Conservation (phyloP, 2,888 invertebrate species). For the Perizoma affinitatum region DNA sequence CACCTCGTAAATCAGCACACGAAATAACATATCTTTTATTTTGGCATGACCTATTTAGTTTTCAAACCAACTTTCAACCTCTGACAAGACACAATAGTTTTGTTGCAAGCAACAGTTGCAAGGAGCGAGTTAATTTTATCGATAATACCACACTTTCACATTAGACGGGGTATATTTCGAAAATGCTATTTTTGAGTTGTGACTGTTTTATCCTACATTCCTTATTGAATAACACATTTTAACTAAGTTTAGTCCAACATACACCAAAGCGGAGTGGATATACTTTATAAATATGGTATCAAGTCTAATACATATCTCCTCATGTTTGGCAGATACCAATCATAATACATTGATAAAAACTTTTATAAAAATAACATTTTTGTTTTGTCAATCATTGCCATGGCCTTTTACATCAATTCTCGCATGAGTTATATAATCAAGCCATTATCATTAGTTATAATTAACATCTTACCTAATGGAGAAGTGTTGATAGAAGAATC, state of each 20-base stretch:
- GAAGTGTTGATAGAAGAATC: constrained; percentile 13
- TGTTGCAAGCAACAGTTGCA: neutral
- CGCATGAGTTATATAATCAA: neutral
- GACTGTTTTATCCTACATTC: no score
- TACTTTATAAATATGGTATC: no score
- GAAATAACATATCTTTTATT: constrained; percentile 17
- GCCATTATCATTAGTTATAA: constrained; percentile 6
- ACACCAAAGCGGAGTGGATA: no score
- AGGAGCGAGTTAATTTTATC: neutral
- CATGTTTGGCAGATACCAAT: no score
- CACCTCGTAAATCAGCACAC: constrained; percentile 39
- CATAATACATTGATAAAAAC: no score
- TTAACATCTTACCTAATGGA: neutral
- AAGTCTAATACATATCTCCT: no score
- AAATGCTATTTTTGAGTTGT: neutral
- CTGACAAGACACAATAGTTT: neutral
- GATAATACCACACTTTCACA: neutral
- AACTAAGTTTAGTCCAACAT: no score
- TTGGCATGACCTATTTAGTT: constrained; percentile 36
- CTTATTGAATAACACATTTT: no score
- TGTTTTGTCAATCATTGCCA: constrained; percentile 2
- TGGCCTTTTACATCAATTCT: constrained; percentile 1
- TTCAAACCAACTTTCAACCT: constrained; percentile 20
- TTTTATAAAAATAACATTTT: neutral
- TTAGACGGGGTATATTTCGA: neutral